Percentiles rank a stretch among this genome's conserved stretches.
Evolutionary conservation across 2,888 invertebrate genomes (phyloP).

Genomic region (Himalopsyche tibetana): DNA sequence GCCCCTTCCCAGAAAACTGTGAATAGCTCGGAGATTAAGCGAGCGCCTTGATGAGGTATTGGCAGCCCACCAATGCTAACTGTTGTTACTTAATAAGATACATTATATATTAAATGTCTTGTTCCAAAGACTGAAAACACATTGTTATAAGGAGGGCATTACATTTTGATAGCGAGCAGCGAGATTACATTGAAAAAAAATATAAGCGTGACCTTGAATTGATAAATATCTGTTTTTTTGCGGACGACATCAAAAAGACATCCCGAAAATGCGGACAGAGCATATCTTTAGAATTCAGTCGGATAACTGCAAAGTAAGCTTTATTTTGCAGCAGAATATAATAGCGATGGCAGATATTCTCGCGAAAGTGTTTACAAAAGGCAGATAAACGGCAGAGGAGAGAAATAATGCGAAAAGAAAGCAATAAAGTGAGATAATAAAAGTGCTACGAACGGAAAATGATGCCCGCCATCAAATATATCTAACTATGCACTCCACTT

Average conservation of each 20-base stretch:
- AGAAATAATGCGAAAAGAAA: constrained; percentile 20
- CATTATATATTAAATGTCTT: too few species aligned
- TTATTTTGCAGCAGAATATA: neutral
- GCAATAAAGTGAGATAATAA: constrained; percentile 29
- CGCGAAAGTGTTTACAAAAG: constrained; percentile 11
- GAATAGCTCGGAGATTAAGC: too few species aligned
- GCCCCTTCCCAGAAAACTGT: too few species aligned
- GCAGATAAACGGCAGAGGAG: constrained; percentile 22
- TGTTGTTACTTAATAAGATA: too few species aligned
- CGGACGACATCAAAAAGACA: neutral
- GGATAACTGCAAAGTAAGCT: constrained; percentile 2
- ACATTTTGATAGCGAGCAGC: too few species aligned
- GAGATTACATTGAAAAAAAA: too few species aligned
- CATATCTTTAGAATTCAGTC: neutral
- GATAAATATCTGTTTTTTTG: neutral
- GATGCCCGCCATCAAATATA: constrained; percentile 17
- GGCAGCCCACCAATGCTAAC: too few species aligned
- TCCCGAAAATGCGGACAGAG: neutral
- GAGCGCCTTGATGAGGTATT: too few species aligned
- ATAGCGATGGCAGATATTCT: constrained; percentile 8
- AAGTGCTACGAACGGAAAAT: neutral
- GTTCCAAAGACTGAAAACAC: too few species aligned
- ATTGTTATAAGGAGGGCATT: too few species aligned
- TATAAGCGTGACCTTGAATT: neutral
- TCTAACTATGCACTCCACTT: neutral